Conservation (phyloP, 1,140 invertebrate genomes). For the Chionoecetes opilio region DNA sequence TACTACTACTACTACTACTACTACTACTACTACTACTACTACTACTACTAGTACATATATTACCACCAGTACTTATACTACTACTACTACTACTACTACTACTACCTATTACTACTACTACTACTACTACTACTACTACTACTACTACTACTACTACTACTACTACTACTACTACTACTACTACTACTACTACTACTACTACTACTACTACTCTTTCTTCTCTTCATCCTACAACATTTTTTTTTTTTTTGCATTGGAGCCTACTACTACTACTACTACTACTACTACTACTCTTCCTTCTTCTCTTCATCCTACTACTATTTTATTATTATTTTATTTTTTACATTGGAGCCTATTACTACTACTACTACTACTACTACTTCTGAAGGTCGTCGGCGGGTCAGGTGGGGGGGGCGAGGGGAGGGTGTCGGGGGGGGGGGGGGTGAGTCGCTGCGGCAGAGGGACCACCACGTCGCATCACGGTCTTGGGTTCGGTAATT, state of each 20-base stretch:
- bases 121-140: slow-evolving; percentile 11
- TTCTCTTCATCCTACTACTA: too few relatives aligned
- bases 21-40: slow-evolving; percentile 1
- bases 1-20: slow-evolving; percentile 12
- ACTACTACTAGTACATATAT: neutral
- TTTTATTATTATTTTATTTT: too few relatives aligned
- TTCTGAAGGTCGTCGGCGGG: too few relatives aligned
- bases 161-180: neutral
- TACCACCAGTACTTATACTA: too few relatives aligned
- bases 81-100: too few relatives aligned
- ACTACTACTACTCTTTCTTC: neutral
- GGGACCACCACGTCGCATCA: neutral
- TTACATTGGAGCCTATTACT: too few relatives aligned
- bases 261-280: too few relatives aligned
- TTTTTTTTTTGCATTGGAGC: too few relatives aligned
- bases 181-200: slow-evolving; percentile 1
- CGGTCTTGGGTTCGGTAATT: neutral
- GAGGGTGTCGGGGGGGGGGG: too few relatives aligned
- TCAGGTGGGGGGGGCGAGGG: too few relatives aligned
- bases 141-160: slow-evolving; percentile 11
- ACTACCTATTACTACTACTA: neutral
- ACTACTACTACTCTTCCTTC: too few relatives aligned
- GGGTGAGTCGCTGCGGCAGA: neutral
- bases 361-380: neutral
- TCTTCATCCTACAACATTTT: too few relatives aligned